Base-by-base conservation (phyloP, 2,113 vertebrate genomes). In the Apistogramma diplotaenia region DNA sequence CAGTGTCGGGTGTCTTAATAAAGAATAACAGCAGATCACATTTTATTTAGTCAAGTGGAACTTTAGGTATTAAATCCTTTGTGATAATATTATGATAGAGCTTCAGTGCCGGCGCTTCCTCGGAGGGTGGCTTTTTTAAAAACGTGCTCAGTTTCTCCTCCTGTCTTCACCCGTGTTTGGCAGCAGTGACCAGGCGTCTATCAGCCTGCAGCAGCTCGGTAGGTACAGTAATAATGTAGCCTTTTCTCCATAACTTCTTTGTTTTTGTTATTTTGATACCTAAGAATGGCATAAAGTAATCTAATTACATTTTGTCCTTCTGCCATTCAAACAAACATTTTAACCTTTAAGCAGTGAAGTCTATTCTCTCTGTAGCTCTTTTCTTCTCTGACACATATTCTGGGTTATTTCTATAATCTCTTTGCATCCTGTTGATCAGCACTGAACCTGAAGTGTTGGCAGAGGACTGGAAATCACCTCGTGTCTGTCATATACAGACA, bases 1-100 rank as follows among this genome's bases (percentile, higher is more conserved):
- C 12, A 37, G 23, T 2, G 10, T 55, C 8, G n/a, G 55, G 6
- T 79, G 23, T 71, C 35, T 71, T 82, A 3, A 55, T 13, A 78
- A 85, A 90, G 83, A 29, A 90, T 6, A 75, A 27, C 10, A 15
- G 6, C 21, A 25, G 70, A 12, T 89, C 10, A 3, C 25, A 74
- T 89, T 87, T 75, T 85, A 76, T 85, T 90, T 87, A 60, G 60
- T 46, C 76, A n/a, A 74, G 76, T 21, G 25, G 6, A 37, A 56
- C 15, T 19, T 23, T 29, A 18, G 21, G 15, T 23, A 18, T 78
- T 19, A 23, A 58, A 55, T 74, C 3, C 43, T 61, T 53, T 54
- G 25, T 35, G 73, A 81, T 29, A 82, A 79, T 75, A 83, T 87
- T 83, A 25, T 79, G 58, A 18, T 2, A 19, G 54, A 8, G 56